Evolutionary conservation across 2,113 vertebrate genomes (phyloP).

Genomic region (Narcine bancroftii): DNA sequence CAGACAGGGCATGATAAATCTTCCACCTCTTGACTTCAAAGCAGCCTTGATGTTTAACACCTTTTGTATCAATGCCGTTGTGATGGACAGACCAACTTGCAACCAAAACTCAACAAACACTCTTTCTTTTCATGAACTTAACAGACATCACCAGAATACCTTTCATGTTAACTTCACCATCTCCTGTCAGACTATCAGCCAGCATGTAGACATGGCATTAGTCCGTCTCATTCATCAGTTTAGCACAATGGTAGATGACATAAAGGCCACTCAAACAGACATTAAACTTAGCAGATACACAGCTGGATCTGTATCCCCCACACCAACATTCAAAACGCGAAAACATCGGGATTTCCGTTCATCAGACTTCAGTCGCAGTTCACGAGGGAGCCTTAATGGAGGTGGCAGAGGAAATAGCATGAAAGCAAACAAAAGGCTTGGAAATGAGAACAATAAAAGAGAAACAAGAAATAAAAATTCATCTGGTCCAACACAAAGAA

Average conservation of each 20-base stretch:
- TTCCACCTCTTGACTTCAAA: slow-evolving; percentile 87
- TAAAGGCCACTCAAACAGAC: slow-evolving; percentile 95
- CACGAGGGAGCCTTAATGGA: slow-evolving; percentile 85
- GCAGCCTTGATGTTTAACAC: slow-evolving; percentile 94
- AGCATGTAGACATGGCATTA: slow-evolving; percentile 95
- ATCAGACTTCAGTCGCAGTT: slow-evolving; percentile 92
- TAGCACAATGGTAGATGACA: slow-evolving; percentile 95
- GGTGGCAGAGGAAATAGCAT: slow-evolving; percentile 68
- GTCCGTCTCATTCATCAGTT: slow-evolving; percentile 97
- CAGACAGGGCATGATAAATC: slow-evolving; percentile 83
- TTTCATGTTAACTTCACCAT: slow-evolving; percentile 95
- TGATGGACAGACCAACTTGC: slow-evolving; percentile 85
- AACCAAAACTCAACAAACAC: slow-evolving; percentile 71
- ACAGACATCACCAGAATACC: slow-evolving; percentile 84
- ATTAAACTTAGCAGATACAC: slow-evolving; percentile 97
- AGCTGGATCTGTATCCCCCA: slow-evolving; percentile 87
- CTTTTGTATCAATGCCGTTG: slow-evolving; percentile 85
- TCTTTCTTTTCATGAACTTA: slow-evolving; percentile 88
- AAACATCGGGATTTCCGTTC: slow-evolving; percentile 85
- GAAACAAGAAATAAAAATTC: slow-evolving; percentile 80
- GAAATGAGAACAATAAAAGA: slow-evolving; percentile 66
- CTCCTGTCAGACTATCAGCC: slow-evolving; percentile 94
- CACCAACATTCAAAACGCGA: slow-evolving; percentile 88
- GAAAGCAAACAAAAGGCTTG: slow-evolving; percentile 67
- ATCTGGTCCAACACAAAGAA: slow-evolving; percentile 76